Evolutionary conservation across 2,888 invertebrate genomes (phyloP).

Genomic region (Oxyscelio sp.): DNA sequence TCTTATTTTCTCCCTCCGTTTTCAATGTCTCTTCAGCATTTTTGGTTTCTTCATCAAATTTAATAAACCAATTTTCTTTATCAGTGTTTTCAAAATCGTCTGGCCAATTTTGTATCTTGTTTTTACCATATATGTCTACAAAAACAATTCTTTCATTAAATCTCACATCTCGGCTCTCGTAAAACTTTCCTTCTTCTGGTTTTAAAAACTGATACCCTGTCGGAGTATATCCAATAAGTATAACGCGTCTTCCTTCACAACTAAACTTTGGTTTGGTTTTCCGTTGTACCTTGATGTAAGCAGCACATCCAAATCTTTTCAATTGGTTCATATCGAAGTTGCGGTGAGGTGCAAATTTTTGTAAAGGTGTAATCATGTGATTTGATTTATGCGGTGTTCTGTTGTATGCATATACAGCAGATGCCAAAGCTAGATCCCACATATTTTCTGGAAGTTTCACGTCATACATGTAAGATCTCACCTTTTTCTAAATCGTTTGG

Average conservation of each 20-base stretch:
- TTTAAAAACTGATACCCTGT: conserved; percentile 53
- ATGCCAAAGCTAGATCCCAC: conserved; percentile 52
- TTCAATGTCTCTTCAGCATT: background rate
- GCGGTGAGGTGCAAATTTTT: conserved; percentile 52
- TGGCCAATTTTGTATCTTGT: conserved; percentile 10
- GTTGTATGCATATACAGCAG: conserved; percentile 65
- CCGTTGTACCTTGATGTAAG: conserved; percentile 60
- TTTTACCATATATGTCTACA: conserved; percentile 3
- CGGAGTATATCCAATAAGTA: conserved; percentile 59
- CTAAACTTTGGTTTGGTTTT: conserved; percentile 61
- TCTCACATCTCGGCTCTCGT: conserved; percentile 39
- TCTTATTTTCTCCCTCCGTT: too few relatives aligned
- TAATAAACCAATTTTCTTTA: conserved; percentile 62
- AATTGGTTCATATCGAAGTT: conserved; percentile 46
- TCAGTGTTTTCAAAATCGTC: conserved; percentile 53
- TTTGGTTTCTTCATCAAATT: conserved; percentile 35
- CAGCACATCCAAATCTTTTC: conserved; percentile 61
- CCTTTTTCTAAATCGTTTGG: too few relatives aligned
- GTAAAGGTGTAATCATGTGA: conserved; percentile 41
- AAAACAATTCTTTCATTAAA: conserved; percentile 37
- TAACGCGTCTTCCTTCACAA: conserved; percentile 32
- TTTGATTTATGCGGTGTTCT: conserved; percentile 60
- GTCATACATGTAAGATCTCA: conserved; percentile 38
- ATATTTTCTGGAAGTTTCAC: conserved; percentile 41
- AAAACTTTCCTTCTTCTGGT: conserved; percentile 24